Evolutionary conservation across 2,797 vertebrate genomes (phyloP).

Genomic region (Silurus aristotelis): DNA sequence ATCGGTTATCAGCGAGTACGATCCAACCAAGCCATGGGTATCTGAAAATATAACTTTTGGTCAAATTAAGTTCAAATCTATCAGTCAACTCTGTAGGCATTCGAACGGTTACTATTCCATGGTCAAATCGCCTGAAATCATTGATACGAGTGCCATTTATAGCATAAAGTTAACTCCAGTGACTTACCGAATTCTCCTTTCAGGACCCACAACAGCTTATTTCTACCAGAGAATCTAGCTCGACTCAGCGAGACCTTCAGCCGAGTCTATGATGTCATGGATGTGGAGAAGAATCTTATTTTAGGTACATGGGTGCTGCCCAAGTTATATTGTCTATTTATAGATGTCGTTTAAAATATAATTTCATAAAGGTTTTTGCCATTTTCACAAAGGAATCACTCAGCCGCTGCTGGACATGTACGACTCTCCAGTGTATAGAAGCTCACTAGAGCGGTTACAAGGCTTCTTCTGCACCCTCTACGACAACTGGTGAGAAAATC

Average conservation of each 20-base stretch:
- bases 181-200: conserved; percentile 1
- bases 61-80: too few species aligned
- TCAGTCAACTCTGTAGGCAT: neutral
- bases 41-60: too few species aligned
- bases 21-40: too few species aligned
- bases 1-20: too few species aligned
- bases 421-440: conserved; percentile 87
- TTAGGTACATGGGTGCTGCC: conserved; percentile 77
- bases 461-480: conserved; percentile 89
- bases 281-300: conserved; percentile 87
- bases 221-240: conserved; percentile 85
- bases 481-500: conserved; percentile 86
- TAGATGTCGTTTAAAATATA: neutral
- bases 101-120: neutral
- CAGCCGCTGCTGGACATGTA: conserved; percentile 83
- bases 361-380: neutral
- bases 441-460: conserved; percentile 88
- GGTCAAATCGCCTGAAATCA: too few species aligned
- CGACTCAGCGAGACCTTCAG: conserved; percentile 85
- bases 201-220: conserved; percentile 92
- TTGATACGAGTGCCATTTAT: neutral
- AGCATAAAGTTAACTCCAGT: neutral
- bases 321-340: neutral
- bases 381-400: conserved; percentile 76
- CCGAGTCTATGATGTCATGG: conserved; percentile 86